These are phyloP conservation scores for Philonicus albiceps DNA, from an alignment of 2,888 invertebrate species.

Conservation along the genomic window DNA sequence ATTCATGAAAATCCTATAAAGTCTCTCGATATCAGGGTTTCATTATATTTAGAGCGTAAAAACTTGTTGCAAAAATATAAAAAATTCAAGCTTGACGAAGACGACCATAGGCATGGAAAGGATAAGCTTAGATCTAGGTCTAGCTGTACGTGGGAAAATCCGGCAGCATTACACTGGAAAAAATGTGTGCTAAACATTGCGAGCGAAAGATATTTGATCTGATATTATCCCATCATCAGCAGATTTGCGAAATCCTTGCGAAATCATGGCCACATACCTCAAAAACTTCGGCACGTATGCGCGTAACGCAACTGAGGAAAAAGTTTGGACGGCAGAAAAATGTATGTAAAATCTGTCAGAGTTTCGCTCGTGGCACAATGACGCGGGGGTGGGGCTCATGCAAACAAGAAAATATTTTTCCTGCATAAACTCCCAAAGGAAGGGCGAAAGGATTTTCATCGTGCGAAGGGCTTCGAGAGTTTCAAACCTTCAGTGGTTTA, in stretches of 20 bases:
- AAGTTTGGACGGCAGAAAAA: neutral
- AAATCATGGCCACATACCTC: neutral
- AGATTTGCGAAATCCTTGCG: neutral
- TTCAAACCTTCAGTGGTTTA: neutral
- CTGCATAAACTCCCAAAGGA: neutral
- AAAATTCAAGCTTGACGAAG: neutral
- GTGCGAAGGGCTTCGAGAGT: neutral
- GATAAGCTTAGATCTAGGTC: neutral
- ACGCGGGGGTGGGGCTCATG: neutral
- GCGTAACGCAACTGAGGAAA: neutral
- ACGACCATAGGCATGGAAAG: neutral
- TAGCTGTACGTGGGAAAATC: neutral
- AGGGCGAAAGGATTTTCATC: neutral
- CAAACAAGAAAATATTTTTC: neutral
- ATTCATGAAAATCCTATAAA: neutral
- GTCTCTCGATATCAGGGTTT: neutral
- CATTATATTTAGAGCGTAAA: neutral
- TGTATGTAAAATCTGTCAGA: neutral
- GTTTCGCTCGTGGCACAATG: neutral
- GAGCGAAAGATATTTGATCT: neutral
- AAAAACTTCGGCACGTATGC: neutral
- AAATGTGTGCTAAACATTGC: neutral
- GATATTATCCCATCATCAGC: neutral
- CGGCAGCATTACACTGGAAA: neutral
- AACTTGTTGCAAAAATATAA: neutral